Evolutionary conservation across 2,888 invertebrate species (phyloP).

Genomic region (Myathropa florea): DNA sequence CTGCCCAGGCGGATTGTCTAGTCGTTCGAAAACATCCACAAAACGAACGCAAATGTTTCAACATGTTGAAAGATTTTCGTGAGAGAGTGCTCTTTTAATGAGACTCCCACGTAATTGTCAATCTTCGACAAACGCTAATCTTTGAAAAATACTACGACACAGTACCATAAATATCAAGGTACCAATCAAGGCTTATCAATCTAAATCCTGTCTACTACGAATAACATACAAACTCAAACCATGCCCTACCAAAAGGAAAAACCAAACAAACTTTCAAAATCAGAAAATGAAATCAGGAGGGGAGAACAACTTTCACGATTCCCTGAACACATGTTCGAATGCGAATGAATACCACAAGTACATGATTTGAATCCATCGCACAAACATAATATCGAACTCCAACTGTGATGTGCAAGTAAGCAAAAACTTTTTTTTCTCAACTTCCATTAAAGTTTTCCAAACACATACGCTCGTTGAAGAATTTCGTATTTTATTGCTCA

Average conservation of each 20-base stretch:
- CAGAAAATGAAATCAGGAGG: neutral
- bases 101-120: no score
- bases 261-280: neutral
- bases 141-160: no score
- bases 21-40: no score
- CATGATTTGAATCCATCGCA: slow-evolving; percentile 9
- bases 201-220: no score
- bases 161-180: no score
- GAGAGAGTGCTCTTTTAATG: no score
- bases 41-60: no score
- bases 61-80: no score
- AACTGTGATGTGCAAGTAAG: neutral
- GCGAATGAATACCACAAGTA: slow-evolving; percentile 9
- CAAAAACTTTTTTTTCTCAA: slow-evolving; percentile 1
- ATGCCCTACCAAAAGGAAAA: neutral
- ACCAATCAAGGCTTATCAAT: no score
- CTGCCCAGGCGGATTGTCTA: no score
- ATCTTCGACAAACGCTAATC: no score
- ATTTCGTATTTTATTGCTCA: slow-evolving; percentile 16
- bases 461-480: slow-evolving; percentile 15
- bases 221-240: neutral
- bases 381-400: neutral
- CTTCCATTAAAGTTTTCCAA: slow-evolving; percentile 23
- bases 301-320: neutral
- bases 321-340: slow-evolving; percentile 13